Percentiles rank a stretch among this genome's conserved stretches.
phyloP scores from a whole-genome alignment of 2,113 vertebrate genomes.

The Acrocephalus arundinaceus region DNA sequence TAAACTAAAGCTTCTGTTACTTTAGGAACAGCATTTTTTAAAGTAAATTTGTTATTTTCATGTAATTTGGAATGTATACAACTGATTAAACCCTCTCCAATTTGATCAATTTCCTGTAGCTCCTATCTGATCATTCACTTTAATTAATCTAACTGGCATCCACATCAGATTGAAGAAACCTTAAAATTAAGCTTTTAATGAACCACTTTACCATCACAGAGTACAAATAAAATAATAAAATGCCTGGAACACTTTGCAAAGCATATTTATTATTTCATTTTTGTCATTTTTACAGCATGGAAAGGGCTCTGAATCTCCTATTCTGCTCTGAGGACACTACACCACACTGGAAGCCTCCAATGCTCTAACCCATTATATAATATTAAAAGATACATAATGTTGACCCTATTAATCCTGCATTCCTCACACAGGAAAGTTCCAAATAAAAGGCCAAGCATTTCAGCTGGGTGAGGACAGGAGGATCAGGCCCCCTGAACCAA shows the following conservation, averaged over 20 bases:
- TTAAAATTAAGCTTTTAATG: slow-evolving; percentile 50
- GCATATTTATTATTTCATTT: slow-evolving; percentile 12
- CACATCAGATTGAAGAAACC: slow-evolving; percentile 14
- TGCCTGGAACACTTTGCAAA: slow-evolving; percentile 2
- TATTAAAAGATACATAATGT: neutral
- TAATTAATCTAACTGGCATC: slow-evolving; percentile 45
- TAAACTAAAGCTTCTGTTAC: slow-evolving; percentile 24
- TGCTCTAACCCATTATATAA: neutral
- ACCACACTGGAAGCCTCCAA: neutral
- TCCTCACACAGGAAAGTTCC: neutral
- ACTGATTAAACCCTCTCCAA: slow-evolving; percentile 19
- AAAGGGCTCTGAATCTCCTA: slow-evolving; percentile 13
- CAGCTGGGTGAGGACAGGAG: neutral
- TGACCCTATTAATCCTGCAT: neutral
- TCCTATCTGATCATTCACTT: slow-evolving; percentile 34
- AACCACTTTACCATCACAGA: slow-evolving; percentile 2
- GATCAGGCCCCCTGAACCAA: neutral
- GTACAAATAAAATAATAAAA: slow-evolving; percentile 43
- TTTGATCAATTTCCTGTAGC: slow-evolving; percentile 28
- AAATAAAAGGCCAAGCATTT: neutral
- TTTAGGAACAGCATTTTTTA: slow-evolving; percentile 30
- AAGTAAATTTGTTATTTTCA: neutral
- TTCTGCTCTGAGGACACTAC: neutral
- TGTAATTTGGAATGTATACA: slow-evolving; percentile 20
- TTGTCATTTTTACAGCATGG: neutral